A percentile compares a stretch with the other conserved stretches of the same genome.
phyloP scores from a whole-genome alignment of 2,888 invertebrate species.

The Conus canariensis region DNA sequence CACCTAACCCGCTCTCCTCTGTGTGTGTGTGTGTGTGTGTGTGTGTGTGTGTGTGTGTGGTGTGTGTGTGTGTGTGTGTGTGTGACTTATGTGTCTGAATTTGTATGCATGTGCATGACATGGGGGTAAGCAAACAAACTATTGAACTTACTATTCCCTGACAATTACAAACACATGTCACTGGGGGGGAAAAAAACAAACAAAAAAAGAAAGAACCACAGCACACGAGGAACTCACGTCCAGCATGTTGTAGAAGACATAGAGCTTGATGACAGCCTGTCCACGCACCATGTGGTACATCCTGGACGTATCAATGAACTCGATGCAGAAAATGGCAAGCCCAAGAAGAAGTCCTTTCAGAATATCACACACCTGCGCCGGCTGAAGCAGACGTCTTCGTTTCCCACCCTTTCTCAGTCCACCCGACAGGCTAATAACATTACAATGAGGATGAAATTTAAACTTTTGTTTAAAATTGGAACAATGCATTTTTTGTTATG shows the following conservation, averaged over 20 bases:
- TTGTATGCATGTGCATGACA: neutral
- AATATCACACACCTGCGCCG: slow-evolving; percentile 92
- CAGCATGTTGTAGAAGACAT: slow-evolving; percentile 99
- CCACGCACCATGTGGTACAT: slow-evolving; percentile 94
- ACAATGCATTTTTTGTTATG: neutral
- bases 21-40: neutral
- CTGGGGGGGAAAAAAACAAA: neutral
- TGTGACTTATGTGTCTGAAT: no score
- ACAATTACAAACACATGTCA: no score
- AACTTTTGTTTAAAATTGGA: neutral
- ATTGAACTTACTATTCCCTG: no score
- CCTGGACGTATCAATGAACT: slow-evolving; percentile 97
- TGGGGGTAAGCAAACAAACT: no score
- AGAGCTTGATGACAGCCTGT: slow-evolving; percentile 98
- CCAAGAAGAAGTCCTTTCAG: slow-evolving; percentile 94
- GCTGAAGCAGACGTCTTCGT: slow-evolving; percentile 68
- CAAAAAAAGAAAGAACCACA: neutral
- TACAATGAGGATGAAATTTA: neutral
- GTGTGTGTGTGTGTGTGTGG: neutral
- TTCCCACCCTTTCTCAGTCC: slow-evolving; percentile 46
- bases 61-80: no score
- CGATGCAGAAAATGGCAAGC: slow-evolving; percentile 87
- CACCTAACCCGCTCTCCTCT: no score
- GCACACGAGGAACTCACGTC: slow-evolving; percentile 84
- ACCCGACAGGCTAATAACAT: neutral